Evolutionary conservation across 2,888 invertebrate species (phyloP), one percentile per base, ranked within the genome.

Genomic region (Xestia xanthographa): DNA sequence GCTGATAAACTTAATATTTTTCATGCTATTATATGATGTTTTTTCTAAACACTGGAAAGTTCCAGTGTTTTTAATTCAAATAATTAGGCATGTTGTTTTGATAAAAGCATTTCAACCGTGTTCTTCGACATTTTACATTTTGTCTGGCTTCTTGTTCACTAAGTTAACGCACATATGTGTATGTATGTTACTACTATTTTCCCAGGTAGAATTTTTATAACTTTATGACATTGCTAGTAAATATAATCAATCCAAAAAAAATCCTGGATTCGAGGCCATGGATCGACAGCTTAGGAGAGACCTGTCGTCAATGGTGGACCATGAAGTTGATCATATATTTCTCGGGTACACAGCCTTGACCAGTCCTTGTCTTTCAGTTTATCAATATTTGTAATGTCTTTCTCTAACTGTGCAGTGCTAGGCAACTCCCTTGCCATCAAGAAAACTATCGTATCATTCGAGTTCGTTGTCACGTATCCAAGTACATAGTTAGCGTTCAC

Each of bases 401-500:
- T 14, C 17, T 78, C 74, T 50, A 78, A 66, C 17, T 80, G 34
- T 34, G 26, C n/a, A 63, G 11, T 48, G 48, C 26, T 81, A 63
- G 82, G 75, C 12, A 79, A 41, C 41, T 67, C 34, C 11, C 62
- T n/a, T 8, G 79, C 76, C 76, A 79, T 66, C 38, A 82, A 50
- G 34, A 80, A 75, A 34, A 67, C 6, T 12, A 63, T 20, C 5
- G 12, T 56, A 14, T 29, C 53, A 2, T 67, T 48, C 26, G 38
- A 63, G 34, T 56, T 63, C 4, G 45, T 50, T n/a, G 14, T 4
- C 22, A 76, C 11, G 17, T 79, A 29, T 26, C 45, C 66, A 26
- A 79, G 11, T 26, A 69, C 14, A 66, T 82, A 80, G 14, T 80
- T 80, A 0, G 53, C 20, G 14, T 80, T 80, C 60, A 80, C 82